Conservation (phyloP, 1,140 invertebrate genomes). For the Macrobrachium nipponense region DNA sequence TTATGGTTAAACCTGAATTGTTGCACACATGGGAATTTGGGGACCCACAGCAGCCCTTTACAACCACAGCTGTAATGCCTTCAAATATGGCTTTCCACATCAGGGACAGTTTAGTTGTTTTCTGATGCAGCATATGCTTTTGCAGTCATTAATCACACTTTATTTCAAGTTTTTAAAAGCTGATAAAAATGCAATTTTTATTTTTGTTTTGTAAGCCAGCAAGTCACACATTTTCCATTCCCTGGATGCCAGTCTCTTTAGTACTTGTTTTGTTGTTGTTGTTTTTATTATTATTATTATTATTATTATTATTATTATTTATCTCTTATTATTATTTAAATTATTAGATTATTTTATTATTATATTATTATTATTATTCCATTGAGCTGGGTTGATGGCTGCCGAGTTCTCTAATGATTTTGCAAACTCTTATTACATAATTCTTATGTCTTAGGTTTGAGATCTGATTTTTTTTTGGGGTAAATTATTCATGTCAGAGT, state of each 20-base stretch:
- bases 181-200: background rate
- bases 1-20: too few species aligned
- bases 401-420: slow-evolving; percentile 15
- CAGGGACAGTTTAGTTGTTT: slow-evolving; percentile 6
- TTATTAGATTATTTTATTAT: background rate
- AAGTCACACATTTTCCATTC: slow-evolving; percentile 18
- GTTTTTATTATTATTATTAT: slow-evolving; percentile 11
- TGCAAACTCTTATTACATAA: slow-evolving; percentile 15
- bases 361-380: slow-evolving; percentile 9
- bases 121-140: slow-evolving; percentile 6
- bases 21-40: too few species aligned
- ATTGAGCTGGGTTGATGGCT: slow-evolving; percentile 16
- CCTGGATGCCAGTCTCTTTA: slow-evolving; percentile 29
- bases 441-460: slow-evolving; percentile 42
- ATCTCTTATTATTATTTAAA: slow-evolving; percentile 20
- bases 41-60: too few species aligned
- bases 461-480: slow-evolving; percentile 48
- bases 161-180: slow-evolving; percentile 3
- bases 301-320: slow-evolving; percentile 16
- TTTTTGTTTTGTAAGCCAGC: slow-evolving; percentile 10
- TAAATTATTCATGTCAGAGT: slow-evolving; percentile 49
- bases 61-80: too few species aligned
- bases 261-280: background rate
- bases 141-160: slow-evolving; percentile 4
- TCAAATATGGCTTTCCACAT: background rate